Conservation (phyloP, 1,140 invertebrate species). For the Hormaphis cornu region DNA sequence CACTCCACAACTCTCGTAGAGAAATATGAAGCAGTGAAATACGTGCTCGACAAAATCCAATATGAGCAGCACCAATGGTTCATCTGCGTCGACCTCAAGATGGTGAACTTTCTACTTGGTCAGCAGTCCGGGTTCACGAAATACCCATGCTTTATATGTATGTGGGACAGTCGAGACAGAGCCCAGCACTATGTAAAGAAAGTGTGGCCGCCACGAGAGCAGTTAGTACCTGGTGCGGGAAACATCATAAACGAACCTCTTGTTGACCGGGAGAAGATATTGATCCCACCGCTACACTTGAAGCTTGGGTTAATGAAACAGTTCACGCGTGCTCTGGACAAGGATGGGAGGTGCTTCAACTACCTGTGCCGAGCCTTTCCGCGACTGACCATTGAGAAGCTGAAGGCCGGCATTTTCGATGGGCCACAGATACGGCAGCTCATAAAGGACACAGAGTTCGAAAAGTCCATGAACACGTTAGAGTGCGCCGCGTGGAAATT, state of each 20-base stretch:
- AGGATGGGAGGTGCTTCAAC: constrained; percentile 34
- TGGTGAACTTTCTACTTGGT: constrained; percentile 30
- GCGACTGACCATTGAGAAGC: not conserved
- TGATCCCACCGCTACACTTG: constrained; percentile 42
- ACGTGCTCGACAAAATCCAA: not conserved
- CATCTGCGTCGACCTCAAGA: constrained; percentile 29
- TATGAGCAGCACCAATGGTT: not conserved
- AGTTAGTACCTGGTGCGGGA: constrained; percentile 37
- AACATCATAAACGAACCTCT: constrained; percentile 40
- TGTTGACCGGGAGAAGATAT: constrained; percentile 38
- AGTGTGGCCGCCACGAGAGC: constrained; percentile 38
- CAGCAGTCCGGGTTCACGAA: constrained; percentile 44
- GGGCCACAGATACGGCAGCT: constrained; percentile 40
- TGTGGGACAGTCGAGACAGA: constrained; percentile 43
- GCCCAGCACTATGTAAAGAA: constrained; percentile 40
- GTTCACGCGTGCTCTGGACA: constrained; percentile 40
- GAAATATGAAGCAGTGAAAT: not conserved
- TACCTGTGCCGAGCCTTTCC: not conserved
- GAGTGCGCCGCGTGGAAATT: constrained; percentile 35
- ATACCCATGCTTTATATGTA: constrained; percentile 42
- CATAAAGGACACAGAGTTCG: constrained; percentile 35
- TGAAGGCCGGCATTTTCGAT: constrained; percentile 34
- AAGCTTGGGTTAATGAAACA: constrained; percentile 42
- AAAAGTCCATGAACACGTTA: constrained; percentile 26
- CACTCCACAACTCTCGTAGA: constrained; percentile 17